A percentile compares a stretch with the other conserved stretches of the same genome.
These are phyloP conservation scores for Didymodactylos carnosus DNA, from an alignment of 2,888 invertebrate genomes.

Conservation along the genomic window DNA sequence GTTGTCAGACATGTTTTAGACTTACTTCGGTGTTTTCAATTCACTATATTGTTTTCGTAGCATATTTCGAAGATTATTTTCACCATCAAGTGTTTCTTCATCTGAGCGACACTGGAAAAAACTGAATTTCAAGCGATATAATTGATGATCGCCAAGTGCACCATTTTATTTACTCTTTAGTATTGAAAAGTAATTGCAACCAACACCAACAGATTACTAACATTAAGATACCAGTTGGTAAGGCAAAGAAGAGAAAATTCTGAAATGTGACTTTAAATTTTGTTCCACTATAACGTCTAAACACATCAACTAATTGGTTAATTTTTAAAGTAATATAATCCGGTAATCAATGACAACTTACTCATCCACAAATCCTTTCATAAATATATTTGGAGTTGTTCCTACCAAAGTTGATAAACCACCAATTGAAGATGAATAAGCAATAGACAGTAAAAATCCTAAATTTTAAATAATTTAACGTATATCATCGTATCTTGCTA, in stretches of 20 bases:
- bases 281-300: background rate
- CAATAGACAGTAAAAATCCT: constrained; percentile 7
- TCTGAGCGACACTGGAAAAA: background rate
- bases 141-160: too few species aligned
- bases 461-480: background rate
- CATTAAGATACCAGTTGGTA: constrained; percentile 61
- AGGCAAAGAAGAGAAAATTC: constrained; percentile 60
- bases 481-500: background rate
- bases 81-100: background rate
- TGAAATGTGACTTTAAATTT: constrained; percentile 17
- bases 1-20: background rate
- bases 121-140: background rate
- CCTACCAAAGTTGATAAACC: constrained; percentile 9
- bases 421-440: constrained; percentile 12
- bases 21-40: constrained; percentile 51
- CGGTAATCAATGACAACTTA: background rate
- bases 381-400: constrained; percentile 5
- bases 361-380: constrained; percentile 8
- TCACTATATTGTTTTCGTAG: constrained; percentile 55
- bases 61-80: constrained; percentile 44
- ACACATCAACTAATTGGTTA: too few species aligned
- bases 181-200: constrained; percentile 36
- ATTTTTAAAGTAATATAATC: background rate
- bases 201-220: constrained; percentile 55
- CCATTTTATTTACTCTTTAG: too few species aligned